Percentiles rank a stretch among this genome's conserved stretches.
These are phyloP conservation scores for Rhynchomys soricoides DNA, from an alignment of 2,113 vertebrate genomes.

Conservation along the genomic window DNA sequence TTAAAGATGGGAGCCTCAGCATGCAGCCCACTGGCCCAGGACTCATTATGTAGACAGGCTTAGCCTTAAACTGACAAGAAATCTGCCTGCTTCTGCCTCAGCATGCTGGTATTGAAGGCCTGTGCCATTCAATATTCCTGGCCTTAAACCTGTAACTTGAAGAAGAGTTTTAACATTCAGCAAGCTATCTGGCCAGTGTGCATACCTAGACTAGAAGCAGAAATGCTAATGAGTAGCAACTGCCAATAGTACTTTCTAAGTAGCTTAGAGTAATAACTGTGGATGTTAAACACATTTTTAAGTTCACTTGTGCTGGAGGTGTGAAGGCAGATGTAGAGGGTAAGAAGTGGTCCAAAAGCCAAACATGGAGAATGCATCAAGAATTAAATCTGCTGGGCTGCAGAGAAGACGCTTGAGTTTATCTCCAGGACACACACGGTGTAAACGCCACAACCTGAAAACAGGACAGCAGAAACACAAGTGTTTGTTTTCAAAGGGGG, in stretches of 20 bases:
- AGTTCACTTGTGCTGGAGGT: background rate
- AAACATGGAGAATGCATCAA: background rate
- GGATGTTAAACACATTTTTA: background rate
- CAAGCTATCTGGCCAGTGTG: background rate
- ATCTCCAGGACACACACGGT: background rate
- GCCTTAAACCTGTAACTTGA: background rate
- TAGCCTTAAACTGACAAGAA: background rate
- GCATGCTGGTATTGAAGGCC: background rate
- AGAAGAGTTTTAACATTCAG: background rate
- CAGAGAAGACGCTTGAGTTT: background rate
- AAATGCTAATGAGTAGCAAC: background rate
- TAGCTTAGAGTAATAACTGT: slow-evolving; percentile 13
- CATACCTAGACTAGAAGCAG: background rate
- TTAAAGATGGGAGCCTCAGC: background rate
- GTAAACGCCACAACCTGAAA: background rate
- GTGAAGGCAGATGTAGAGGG: background rate
- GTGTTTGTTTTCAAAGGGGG: background rate
- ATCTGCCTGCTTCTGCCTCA: background rate
- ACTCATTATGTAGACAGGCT: background rate
- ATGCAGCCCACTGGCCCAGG: background rate
- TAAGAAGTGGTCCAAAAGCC: background rate
- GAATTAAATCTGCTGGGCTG: background rate
- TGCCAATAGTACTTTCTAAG: background rate
- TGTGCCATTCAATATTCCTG: background rate
- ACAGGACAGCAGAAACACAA: background rate